Base-by-base conservation (phyloP, 2,797 vertebrate species). In the Nannoperca obscura region DNA sequence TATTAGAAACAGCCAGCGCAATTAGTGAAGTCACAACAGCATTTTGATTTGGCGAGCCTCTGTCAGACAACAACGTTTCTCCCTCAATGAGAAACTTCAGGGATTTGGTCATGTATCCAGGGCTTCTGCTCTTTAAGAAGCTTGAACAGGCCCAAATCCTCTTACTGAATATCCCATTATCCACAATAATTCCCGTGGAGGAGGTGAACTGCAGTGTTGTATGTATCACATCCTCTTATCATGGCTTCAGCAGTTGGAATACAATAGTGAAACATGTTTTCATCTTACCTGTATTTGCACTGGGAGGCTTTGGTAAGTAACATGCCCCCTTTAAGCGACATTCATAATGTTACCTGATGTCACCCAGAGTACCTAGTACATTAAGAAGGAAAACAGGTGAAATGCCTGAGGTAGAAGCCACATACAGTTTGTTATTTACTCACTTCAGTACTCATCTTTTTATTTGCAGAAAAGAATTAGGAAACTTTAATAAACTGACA, bases 1-100 rank as follows among this genome's bases (percentile, higher is more conserved):
- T 82, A 77, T 89, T 84, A 85, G 57, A 66, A 73, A 50, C 76
- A 70, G 83, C 55, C 27, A 1, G 64, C 70, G 66, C 71, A 82
- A 84, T 90, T 88, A 87, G 84, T 68, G 53, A 73, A 88, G 53
- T 57, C 66, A 70, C 67, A 86, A 71, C 63, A 85, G 62, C 89
- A 71, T 80, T 86, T 76, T 89, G 65, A 68, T 73, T 74, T 58
- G 58, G 59, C 0, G 15, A 76, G 66, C 13, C 12, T 8, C 55
- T 34, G 67, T 58, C 65, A 74, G 53, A 57, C 38, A 62, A 66
- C 40, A 50, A 32, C 62, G 40, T 79, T 63, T 76, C 55, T 59
- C 53, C 44, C 38, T 62, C 53, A 66, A 27, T 5, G 69, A 61
- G 42, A 78, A 83, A 82, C 53, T 34, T 77, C 2, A 20, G 61